These are phyloP conservation scores for Cryptoblepharus egeriae DNA, from an alignment of 2,797 vertebrate species.

Conservation along the genomic window DNA sequence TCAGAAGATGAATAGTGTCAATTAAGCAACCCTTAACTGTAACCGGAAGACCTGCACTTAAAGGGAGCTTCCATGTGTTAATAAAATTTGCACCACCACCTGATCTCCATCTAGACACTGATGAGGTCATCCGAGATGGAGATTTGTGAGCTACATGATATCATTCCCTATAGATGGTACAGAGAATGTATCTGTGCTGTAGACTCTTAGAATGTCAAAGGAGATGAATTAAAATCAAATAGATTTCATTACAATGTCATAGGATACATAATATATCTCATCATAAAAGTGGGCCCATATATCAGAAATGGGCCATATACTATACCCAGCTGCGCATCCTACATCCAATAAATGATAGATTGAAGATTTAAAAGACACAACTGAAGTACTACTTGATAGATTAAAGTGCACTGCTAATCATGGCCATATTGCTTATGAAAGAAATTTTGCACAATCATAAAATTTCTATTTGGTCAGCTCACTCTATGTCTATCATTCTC, in stretches of 20 bases:
- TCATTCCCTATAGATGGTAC: not conserved
- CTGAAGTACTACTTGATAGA: conserved; percentile 31
- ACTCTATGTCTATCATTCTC: not conserved
- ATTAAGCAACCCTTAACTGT: not conserved
- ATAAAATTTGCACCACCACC: not conserved
- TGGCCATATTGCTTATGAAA: conserved; percentile 48
- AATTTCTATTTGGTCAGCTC: conserved; percentile 35
- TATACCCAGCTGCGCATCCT: not conserved
- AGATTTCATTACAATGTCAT: conserved; percentile 20
- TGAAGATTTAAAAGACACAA: conserved; percentile 48
- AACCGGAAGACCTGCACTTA: not conserved
- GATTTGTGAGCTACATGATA: not conserved
- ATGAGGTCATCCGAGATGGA: not conserved
- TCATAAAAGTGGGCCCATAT: conserved; percentile 38
- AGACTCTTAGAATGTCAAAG: not conserved
- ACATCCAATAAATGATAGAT: conserved; percentile 43
- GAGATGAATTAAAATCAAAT: conserved; percentile 47
- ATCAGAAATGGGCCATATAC: conserved; percentile 11
- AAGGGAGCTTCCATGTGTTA: not conserved
- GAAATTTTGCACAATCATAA: conserved; percentile 47
- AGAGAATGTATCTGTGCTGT: not conserved
- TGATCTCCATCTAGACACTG: not conserved
- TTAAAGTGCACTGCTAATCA: conserved; percentile 38
- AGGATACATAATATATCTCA: conserved; percentile 39
- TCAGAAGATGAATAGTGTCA: too few species aligned